Conservation (phyloP, 1,140 invertebrate genomes). For the Lordiphosa clarofinis region DNA sequence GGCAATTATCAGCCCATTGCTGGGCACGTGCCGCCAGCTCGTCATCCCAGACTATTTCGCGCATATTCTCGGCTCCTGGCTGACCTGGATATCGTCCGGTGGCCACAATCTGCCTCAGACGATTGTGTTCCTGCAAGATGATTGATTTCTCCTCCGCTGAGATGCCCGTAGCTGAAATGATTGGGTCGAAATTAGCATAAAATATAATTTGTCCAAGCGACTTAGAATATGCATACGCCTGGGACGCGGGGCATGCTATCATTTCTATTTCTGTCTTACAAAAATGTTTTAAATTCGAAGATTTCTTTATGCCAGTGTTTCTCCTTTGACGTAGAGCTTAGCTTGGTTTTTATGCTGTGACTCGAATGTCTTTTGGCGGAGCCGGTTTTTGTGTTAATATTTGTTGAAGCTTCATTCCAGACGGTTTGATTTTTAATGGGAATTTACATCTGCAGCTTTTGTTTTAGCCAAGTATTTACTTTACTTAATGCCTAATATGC, state of each 20-base stretch:
- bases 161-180: constrained; percentile 82
- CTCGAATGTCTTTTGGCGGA: constrained; percentile 13
- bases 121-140: constrained; percentile 90
- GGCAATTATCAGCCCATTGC: constrained; percentile 90
- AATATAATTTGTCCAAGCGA: constrained; percentile 21
- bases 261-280: constrained; percentile 69
- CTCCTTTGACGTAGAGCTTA: constrained; percentile 32
- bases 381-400: constrained; percentile 60
- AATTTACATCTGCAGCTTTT: constrained; percentile 35
- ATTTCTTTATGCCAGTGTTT: constrained; percentile 33
- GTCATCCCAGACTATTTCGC: constrained; percentile 94
- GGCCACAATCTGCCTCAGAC: constrained; percentile 88
- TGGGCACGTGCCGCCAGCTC: constrained; percentile 90
- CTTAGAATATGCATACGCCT: constrained; percentile 44
- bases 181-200: constrained; percentile 69
- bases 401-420: constrained; percentile 44
- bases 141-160: constrained; percentile 86
- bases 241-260: constrained; percentile 52
- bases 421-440: constrained; percentile 27
- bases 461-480: constrained; percentile 36
- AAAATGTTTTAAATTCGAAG: constrained; percentile 50
- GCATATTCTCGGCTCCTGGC: constrained; percentile 89
- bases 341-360: background rate
- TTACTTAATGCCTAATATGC: constrained; percentile 34
- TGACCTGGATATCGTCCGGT: constrained; percentile 88